Percentiles rank a stretch among this genome's conserved stretches.
phyloP scores from a whole-genome alignment of 37 sponge, comb jelly and placozoan genomes.

The Theonella swinhoei region DNA sequence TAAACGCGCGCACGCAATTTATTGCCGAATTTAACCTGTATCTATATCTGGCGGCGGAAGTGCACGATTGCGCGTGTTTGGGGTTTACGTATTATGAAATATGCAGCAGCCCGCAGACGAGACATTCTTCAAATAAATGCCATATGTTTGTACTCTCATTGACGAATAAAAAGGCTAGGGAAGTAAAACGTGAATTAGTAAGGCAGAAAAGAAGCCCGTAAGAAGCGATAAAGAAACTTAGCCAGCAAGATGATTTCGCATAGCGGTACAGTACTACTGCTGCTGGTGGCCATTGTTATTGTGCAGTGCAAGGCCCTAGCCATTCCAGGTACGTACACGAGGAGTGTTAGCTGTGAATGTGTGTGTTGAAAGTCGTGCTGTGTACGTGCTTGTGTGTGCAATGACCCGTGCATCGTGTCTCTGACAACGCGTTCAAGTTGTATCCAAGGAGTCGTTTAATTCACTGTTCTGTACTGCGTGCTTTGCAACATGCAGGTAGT shows the following conservation, averaged over 20 bases:
- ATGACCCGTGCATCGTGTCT: not conserved
- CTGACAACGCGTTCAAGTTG: not conserved
- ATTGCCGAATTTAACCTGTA: too few species aligned
- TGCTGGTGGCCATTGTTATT: not conserved
- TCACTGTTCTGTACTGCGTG: too few species aligned
- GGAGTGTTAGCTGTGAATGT: too few species aligned
- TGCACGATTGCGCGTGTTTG: too few species aligned
- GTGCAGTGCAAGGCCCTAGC: not conserved
- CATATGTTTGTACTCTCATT: too few species aligned
- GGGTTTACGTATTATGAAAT: too few species aligned
- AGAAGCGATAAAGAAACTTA: not conserved
- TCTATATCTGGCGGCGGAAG: too few species aligned
- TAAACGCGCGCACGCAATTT: too few species aligned
- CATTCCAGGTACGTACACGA: not conserved
- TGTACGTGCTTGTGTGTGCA: not conserved
- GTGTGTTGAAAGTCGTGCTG: not conserved
- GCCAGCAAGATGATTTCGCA: slow-evolving; percentile 1
- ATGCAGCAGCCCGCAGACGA: too few species aligned
- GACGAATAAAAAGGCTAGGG: not conserved
- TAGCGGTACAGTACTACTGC: not conserved
- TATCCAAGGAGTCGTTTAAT: not conserved
- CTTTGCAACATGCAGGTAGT: too few species aligned
- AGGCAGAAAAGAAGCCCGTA: not conserved
- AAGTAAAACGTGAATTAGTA: not conserved
- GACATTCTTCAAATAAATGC: too few species aligned